Conservation (phyloP, 2,113 vertebrate species). For the Anarhynchus alexandrinus region DNA sequence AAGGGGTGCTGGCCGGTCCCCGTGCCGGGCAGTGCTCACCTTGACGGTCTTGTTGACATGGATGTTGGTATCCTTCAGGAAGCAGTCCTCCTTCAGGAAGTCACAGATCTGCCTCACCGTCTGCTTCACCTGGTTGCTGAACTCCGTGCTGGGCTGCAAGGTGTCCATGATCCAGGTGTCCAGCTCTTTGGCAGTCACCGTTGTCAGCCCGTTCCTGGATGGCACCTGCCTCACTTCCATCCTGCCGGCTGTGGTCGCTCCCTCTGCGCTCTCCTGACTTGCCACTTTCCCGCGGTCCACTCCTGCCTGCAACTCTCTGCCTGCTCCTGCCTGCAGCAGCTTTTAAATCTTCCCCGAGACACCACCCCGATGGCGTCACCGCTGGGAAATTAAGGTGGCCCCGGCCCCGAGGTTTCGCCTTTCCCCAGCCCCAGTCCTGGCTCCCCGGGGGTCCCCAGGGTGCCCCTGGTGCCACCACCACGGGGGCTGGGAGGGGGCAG, state of each 20-base stretch:
- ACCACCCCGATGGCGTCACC: not conserved
- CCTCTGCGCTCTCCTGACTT: not conserved
- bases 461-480: accelerated
- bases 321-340: not conserved
- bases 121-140: not conserved
- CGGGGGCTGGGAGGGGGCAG: not conserved
- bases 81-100: constrained; percentile 38
- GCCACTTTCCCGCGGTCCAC: accelerated
- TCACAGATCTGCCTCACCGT: not conserved
- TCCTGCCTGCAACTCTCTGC: accelerated
- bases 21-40: not conserved
- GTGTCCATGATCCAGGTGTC: not conserved
- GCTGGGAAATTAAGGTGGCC: not conserved
- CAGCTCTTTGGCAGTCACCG: accelerated
- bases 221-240: not conserved
- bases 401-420: accelerated
- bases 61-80: not conserved
- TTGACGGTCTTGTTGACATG: not conserved
- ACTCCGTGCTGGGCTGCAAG: constrained; percentile 5
- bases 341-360: not conserved
- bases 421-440: no score
- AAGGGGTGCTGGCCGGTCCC: not conserved
- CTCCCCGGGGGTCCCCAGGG: accelerated
- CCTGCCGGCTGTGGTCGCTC: accelerated
- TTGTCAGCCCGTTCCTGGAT: accelerated